Evolutionary conservation across 2,113 vertebrate species (phyloP).

Genomic region (Bubo blakistoni): DNA sequence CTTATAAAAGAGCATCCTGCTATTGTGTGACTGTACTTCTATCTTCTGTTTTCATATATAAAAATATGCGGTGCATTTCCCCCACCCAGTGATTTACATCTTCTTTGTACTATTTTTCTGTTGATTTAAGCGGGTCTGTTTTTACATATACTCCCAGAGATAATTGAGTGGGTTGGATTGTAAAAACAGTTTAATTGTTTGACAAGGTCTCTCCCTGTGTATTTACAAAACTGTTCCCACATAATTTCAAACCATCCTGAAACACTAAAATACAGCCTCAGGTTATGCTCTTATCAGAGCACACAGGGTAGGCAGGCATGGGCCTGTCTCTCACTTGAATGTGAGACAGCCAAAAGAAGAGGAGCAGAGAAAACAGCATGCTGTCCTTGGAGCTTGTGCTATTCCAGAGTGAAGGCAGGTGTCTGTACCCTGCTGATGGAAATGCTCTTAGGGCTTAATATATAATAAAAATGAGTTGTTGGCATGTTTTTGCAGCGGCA

Average conservation of each 20-base stretch:
- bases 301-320: not conserved
- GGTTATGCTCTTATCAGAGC: constrained; percentile 20
- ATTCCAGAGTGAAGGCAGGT: not conserved
- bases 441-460: not conserved
- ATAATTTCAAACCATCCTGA: constrained; percentile 19
- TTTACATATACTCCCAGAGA: constrained; percentile 31
- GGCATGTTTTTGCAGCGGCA: not conserved
- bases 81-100: constrained; percentile 18
- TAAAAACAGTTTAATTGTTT: constrained; percentile 53
- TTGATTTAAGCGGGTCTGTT: constrained; percentile 34
- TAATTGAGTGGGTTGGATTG: constrained; percentile 26
- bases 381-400: not conserved
- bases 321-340: not conserved
- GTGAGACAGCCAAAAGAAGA: not conserved
- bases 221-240: constrained; percentile 54
- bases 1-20: not conserved
- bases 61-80: constrained; percentile 25
- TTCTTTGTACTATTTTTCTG: constrained; percentile 12
- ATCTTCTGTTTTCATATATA: not conserved
- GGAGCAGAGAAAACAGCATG: not conserved
- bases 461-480: not conserved
- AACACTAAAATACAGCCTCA: not conserved
- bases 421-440: not conserved
- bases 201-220: constrained; percentile 37
- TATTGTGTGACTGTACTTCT: not conserved